Base-by-base conservation (phyloP, 2,888 invertebrate species). In the Enoplolaimus lenunculus region DNA sequence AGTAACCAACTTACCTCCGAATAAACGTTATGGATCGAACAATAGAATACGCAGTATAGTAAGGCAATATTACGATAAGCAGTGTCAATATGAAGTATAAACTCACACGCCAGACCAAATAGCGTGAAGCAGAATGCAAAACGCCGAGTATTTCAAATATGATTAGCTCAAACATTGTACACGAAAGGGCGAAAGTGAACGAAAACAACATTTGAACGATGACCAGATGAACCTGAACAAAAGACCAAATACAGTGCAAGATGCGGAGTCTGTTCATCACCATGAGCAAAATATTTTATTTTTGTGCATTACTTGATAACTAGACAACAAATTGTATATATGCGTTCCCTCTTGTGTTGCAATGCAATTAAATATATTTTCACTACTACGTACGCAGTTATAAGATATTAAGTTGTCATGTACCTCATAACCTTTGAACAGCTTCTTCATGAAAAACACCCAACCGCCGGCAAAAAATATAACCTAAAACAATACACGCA, bases 131-230 rank as follows among this genome's bases (percentile, higher is more conserved):
- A 29, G 91, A 87, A 80, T 94, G 92, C 74, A 98, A 84, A 75
- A 94, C 87, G 34, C 90, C 94, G 72, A 95, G 85, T 75, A 98
- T 98, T 85, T 99, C 98, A 84, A 99, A 99, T 80, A 99, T 99
- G 73, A 98, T 97, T 71, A 98, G 84, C 81, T 98, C 97, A 83
- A 98, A 99, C 93, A 98, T 93, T 1, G 94, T 93, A 79, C 97
- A 93, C 31, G 97, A 97, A 26, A 99, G 84, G 0, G 97, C 90
- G 81, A 98, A 92, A 45, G 94, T 98, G 33, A 89, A 86, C 0
- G 97, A 94, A 82, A 99, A 98, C 79, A 95, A 91, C 1, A 97
- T 84, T 81, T 97, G 92, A 1, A 98, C 94, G 72, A 92, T 85
- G 72, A 90, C 87, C 80, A 97, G 93, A 77, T 93, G 91, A 2